Evolutionary conservation across 2,797 vertebrate genomes (phyloP).

Genomic region (Decapterus maruadsi): DNA sequence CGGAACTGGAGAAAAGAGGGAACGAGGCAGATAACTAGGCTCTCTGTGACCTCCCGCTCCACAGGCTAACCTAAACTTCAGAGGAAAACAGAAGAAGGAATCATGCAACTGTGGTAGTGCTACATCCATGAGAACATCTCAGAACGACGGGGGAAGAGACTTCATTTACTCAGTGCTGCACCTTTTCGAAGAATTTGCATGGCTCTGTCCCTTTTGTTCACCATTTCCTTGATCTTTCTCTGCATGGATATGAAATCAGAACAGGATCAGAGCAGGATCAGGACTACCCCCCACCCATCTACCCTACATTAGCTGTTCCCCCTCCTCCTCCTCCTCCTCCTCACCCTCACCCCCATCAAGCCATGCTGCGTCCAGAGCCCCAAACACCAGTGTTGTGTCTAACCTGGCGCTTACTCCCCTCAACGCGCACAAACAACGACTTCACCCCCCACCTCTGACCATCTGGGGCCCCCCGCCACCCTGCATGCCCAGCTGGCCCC

Average conservation of each 20-base stretch:
- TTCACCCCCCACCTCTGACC: slow-evolving; percentile 76
- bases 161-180: slow-evolving; percentile 6
- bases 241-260: slow-evolving; percentile 37
- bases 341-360: slow-evolving; percentile 54
- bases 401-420: slow-evolving; percentile 77
- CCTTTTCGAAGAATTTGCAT: slow-evolving; percentile 23
- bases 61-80: slow-evolving; percentile 66
- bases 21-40: slow-evolving; percentile 39
- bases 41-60: slow-evolving; percentile 61
- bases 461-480: slow-evolving; percentile 76
- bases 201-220: slow-evolving; percentile 37
- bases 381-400: slow-evolving; percentile 80
- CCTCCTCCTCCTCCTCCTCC: too few species aligned
- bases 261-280: slow-evolving; percentile 60
- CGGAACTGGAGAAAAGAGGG: slow-evolving; percentile 19
- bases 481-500: slow-evolving; percentile 59
- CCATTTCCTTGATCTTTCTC: slow-evolving; percentile 27
- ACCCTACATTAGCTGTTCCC: slow-evolving; percentile 8
- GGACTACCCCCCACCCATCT: slow-evolving; percentile 10
- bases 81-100: slow-evolving; percentile 49
- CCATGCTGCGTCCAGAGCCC: slow-evolving; percentile 56
- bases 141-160: slow-evolving; percentile 3
- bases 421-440: slow-evolving; percentile 78
- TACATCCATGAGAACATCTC: slow-evolving; percentile 8
- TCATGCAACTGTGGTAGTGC: slow-evolving; percentile 10